Conservation (phyloP, 2,113 vertebrate species). For the Micromys minutus region DNA sequence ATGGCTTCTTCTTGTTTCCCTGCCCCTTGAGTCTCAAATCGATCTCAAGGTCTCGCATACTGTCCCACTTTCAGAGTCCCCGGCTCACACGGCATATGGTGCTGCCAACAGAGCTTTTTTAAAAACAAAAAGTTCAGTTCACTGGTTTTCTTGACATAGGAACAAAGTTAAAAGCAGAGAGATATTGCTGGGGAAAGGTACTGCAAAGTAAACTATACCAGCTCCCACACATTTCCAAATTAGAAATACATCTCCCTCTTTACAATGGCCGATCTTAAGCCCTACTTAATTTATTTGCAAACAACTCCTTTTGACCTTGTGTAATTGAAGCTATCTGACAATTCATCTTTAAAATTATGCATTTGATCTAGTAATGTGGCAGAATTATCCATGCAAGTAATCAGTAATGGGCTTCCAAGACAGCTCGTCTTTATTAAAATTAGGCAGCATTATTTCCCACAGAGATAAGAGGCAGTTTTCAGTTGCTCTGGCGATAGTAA, state of each 20-base stretch:
- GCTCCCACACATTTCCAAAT: neutral
- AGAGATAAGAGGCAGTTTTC: slow-evolving; percentile 16
- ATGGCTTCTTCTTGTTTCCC: neutral
- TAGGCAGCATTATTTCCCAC: neutral
- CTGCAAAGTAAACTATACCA: slow-evolving; percentile 29
- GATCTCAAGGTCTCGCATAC: too few relatives aligned
- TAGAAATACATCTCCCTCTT: slow-evolving; percentile 24
- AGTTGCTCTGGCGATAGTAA: neutral
- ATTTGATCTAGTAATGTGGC: slow-evolving; percentile 8
- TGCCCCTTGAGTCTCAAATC: neutral
- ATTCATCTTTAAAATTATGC: slow-evolving; percentile 42
- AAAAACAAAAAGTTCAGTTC: neutral
- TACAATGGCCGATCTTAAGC: neutral
- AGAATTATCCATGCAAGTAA: slow-evolving; percentile 3
- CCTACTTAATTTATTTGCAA: slow-evolving; percentile 31
- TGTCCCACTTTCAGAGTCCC: slow-evolving; percentile 13
- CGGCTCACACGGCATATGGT: neutral
- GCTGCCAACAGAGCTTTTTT: neutral
- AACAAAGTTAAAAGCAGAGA: slow-evolving; percentile 51
- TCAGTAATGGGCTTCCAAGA: slow-evolving; percentile 14
- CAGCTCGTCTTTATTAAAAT: slow-evolving; percentile 47
- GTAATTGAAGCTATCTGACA: slow-evolving; percentile 15
- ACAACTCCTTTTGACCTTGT: neutral
- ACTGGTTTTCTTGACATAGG: slow-evolving; percentile 42
- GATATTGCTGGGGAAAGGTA: neutral